Evolutionary conservation across 2,888 invertebrate species (phyloP), one percentile per base, ranked within the genome.

Genomic region (Lepeophtheirus nordmannii): DNA sequence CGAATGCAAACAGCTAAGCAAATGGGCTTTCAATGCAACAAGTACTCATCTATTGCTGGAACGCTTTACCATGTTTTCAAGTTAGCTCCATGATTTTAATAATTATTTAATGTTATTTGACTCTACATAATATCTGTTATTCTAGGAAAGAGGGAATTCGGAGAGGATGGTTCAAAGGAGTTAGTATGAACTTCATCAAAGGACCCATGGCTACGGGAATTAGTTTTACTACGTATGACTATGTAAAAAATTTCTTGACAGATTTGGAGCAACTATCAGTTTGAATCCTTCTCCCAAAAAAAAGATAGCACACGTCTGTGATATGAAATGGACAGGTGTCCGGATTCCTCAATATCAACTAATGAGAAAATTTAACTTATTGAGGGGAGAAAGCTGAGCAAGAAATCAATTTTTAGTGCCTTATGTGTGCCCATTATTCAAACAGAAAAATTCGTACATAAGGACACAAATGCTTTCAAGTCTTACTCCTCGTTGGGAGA

Each of bases 131-230:
- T n/a, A n/a, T 5, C 7, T 30, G 30, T 37, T 67, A 71, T 77
- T 77, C 61, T 78, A 89, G 89, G 67, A 83, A 84, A 70, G 97
- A 98, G 76, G 97, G 98, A 39, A 74, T 89, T 37, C 82, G 82
- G 74, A 81, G 83, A 63, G 97, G 97, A 0, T 86, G 96, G 75
- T 98, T 89, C 81, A 98, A 98, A 77, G 98, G 98, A 0, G 82
- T 98, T n/a, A 91, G 90, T 72, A 92, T 99, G 92, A 99, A 98
- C 78, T 98, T 96, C 94, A 85, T 98, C 65, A 82, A 82, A 72
- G 82, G 82, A n/a, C 82, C 82, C 1, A 79, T 82, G 12, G 79
- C 81, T 17, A 80, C 80, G 11, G 97, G 97, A 67, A 91, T 97
- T 72, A 94, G 94, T 72, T 98, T 96, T 78, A 88, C 92, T 5